phyloP scores from a whole-genome alignment of 2,113 vertebrate genomes.

The Tonatia bakeri region DNA sequence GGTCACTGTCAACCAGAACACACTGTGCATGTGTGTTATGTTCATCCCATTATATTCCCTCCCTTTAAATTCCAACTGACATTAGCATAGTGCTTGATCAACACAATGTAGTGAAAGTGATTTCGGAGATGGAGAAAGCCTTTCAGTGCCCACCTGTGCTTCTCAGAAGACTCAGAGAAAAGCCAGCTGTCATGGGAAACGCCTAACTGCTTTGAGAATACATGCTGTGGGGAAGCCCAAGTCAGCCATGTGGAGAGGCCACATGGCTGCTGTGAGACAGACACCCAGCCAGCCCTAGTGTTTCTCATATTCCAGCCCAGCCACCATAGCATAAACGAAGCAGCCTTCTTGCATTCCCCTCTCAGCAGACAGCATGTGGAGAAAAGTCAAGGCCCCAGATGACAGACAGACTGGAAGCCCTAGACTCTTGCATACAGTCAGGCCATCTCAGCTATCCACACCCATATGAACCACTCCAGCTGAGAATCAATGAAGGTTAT shows the following conservation, averaged over 20 bases:
- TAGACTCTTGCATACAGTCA: accelerated
- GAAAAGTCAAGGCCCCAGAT: not conserved
- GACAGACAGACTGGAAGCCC: not conserved
- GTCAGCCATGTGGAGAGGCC: not conserved
- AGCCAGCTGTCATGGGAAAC: not conserved
- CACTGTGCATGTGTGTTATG: not conserved
- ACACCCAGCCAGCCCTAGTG: accelerated
- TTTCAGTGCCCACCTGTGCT: not conserved
- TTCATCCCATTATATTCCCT: not conserved
- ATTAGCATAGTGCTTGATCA: not conserved
- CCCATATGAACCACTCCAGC: no score
- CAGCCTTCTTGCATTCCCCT: not conserved
- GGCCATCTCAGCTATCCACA: not conserved
- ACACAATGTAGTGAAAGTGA: not conserved
- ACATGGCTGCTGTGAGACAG: not conserved
- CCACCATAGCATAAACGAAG: not conserved
- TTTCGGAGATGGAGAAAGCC: not conserved
- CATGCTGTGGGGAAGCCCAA: not conserved
- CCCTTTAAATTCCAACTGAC: not conserved
- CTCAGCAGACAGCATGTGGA: not conserved
- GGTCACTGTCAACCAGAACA: not conserved
- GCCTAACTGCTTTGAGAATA: not conserved
- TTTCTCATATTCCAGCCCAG: not conserved
- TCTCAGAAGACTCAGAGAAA: not conserved
- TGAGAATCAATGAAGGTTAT: not conserved